Evolutionary conservation across 2,113 vertebrate genomes (phyloP).

Genomic region (Panurus biarmicus): DNA sequence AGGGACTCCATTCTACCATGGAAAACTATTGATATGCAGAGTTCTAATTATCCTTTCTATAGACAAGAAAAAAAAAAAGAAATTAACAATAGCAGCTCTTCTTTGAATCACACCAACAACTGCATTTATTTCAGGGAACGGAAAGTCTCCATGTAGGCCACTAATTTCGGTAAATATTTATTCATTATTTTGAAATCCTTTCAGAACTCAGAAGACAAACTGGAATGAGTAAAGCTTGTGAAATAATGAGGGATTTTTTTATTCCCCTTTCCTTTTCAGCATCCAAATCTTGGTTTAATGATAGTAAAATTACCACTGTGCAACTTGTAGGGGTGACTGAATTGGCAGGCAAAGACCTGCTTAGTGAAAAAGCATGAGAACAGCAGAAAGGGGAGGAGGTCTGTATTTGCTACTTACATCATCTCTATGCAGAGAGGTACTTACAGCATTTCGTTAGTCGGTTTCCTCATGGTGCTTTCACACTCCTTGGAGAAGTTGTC

Average conservation of each 20-base stretch:
- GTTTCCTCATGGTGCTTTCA: conserved; percentile 63
- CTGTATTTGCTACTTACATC: neutral
- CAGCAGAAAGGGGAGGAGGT: neutral
- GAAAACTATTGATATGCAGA: neutral
- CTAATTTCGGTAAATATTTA: neutral
- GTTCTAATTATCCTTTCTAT: neutral
- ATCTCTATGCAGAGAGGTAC: conserved; percentile 52
- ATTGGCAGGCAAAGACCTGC: neutral
- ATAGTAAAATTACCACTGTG: conserved; percentile 4
- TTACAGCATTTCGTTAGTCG: conserved; percentile 72
- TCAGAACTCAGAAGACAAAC: neutral
- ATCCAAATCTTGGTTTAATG: neutral
- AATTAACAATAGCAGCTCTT: neutral
- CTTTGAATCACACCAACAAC: neutral
- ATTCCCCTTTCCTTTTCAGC: neutral
- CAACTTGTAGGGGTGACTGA: neutral
- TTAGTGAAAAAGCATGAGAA: neutral
- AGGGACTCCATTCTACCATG: neutral
- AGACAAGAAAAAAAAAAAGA: neutral
- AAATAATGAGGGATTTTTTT: neutral
- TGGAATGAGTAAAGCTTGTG: neutral
- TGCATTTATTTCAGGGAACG: neutral
- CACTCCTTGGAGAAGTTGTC: conserved; percentile 83
- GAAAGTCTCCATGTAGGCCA: neutral
- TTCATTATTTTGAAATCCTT: neutral